phyloP scores from a whole-genome alignment of 2,888 invertebrate genomes.

The Orthosia gothica region DNA sequence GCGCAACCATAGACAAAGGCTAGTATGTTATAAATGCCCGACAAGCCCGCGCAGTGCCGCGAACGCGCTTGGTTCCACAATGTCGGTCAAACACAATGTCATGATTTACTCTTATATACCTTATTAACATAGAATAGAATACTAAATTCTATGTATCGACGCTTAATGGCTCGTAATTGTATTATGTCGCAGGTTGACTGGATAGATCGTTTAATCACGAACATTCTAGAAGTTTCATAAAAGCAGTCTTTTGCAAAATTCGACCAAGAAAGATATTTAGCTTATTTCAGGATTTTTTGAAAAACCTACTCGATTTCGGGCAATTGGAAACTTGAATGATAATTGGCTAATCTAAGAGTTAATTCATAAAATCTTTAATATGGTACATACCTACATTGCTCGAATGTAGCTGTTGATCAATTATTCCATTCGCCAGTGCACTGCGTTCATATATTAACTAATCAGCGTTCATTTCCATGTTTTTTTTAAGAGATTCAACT shows the following conservation, averaged over 20 bases:
- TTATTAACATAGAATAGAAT: constrained; percentile 53
- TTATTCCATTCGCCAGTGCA: background rate
- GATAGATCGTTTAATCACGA: background rate
- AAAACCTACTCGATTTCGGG: background rate
- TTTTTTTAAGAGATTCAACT: too few relatives aligned
- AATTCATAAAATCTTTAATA: background rate
- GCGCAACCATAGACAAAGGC: background rate
- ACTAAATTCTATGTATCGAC: constrained; percentile 12
- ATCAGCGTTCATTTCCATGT: too few relatives aligned
- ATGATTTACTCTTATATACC: constrained; percentile 14
- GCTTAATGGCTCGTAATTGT: constrained; percentile 31
- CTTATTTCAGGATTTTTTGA: background rate
- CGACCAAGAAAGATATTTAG: background rate
- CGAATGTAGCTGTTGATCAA: background rate
- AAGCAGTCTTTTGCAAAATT: background rate
- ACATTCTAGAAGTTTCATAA: background rate
- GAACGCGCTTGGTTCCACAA: background rate
- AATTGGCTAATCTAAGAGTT: background rate
- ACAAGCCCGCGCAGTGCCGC: background rate
- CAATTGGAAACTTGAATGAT: background rate
- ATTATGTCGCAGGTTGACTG: background rate
- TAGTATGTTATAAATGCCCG: constrained; percentile 6
- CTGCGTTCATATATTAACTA: background rate
- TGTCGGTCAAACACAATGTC: constrained; percentile 7
- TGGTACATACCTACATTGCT: background rate